phyloP scores from a whole-genome alignment of 2,888 invertebrate genomes.

The Cheilosia soror region DNA sequence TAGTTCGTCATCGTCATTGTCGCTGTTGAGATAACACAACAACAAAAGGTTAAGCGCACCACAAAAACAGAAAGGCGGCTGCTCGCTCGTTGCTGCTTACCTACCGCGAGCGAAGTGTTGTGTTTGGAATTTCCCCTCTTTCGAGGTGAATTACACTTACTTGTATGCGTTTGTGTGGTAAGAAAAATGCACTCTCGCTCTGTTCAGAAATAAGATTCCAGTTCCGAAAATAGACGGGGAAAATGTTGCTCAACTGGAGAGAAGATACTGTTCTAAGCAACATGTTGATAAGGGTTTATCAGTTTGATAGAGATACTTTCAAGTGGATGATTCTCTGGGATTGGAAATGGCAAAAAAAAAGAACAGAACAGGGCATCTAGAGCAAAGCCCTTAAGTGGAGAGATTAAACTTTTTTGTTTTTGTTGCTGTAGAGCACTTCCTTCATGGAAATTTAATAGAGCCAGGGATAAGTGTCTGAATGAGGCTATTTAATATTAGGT shows the following conservation, averaged over 20 bases:
- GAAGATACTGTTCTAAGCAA: slow-evolving; percentile 20
- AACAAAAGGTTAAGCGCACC: slow-evolving; percentile 68
- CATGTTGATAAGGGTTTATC: slow-evolving; percentile 54
- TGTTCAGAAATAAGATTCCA: slow-evolving; percentile 59
- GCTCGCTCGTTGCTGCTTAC: not conserved
- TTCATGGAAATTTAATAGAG: slow-evolving; percentile 54
- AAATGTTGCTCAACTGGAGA: slow-evolving; percentile 24
- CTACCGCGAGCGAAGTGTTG: not conserved
- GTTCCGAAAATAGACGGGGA: slow-evolving; percentile 38
- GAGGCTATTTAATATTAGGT: slow-evolving; percentile 15
- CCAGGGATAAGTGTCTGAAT: slow-evolving; percentile 59
- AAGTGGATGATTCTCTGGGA: slow-evolving; percentile 1
- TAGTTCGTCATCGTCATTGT: slow-evolving; percentile 19
- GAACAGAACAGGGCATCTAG: slow-evolving; percentile 54
- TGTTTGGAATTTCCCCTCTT: slow-evolving; percentile 41
- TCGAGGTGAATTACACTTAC: slow-evolving; percentile 7
- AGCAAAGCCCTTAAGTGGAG: slow-evolving; percentile 56
- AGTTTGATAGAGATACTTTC: slow-evolving; percentile 21
- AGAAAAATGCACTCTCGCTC: slow-evolving; percentile 44
- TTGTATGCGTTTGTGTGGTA: too few relatives aligned
- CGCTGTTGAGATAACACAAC: slow-evolving; percentile 66
- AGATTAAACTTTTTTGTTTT: slow-evolving; percentile 20
- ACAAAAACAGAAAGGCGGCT: slow-evolving; percentile 40
- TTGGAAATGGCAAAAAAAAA: slow-evolving; percentile 18
- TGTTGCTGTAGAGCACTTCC: slow-evolving; percentile 1